Percentiles rank a stretch among this genome's conserved stretches.
Evolutionary conservation across 2,113 vertebrate species (phyloP).

Genomic region (Ctenomys sociabilis): DNA sequence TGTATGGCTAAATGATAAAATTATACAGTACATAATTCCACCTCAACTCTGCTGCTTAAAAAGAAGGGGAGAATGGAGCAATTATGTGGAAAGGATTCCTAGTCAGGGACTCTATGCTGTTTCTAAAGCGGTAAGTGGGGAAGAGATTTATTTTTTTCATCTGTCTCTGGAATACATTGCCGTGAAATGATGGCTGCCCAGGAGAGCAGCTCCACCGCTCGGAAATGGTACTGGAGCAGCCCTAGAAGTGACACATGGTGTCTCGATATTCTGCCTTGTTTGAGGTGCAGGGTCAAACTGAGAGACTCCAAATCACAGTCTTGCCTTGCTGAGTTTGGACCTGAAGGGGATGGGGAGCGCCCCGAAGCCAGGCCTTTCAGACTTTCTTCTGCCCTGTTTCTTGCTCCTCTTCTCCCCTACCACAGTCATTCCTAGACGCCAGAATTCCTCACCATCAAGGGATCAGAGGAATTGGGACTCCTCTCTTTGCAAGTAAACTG

Average conservation of each 20-base stretch:
- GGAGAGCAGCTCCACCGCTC: rapidly evolving
- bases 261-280: background rate
- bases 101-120: conserved; percentile 78
- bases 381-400: background rate
- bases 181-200: conserved; percentile 26
- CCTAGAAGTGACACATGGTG: background rate
- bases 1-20: conserved; percentile 82
- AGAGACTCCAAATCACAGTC: background rate
- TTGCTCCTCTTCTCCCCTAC: background rate
- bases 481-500: background rate
- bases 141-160: conserved; percentile 73
- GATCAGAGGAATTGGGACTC: background rate
- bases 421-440: background rate
- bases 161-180: conserved; percentile 76
- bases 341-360: background rate
- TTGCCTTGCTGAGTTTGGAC: background rate
- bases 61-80: conserved; percentile 75
- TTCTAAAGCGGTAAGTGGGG: conserved; percentile 78
- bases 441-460: background rate
- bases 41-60: conserved; percentile 74
- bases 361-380: background rate
- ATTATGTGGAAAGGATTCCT: conserved; percentile 80
- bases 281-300: background rate
- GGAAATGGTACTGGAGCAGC: background rate
- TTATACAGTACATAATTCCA: conserved; percentile 81